Evolutionary conservation across 23 tunicate genomes (phyloP), one percentile per base, ranked within the genome.

Genomic region (Halocynthia roretzi): DNA sequence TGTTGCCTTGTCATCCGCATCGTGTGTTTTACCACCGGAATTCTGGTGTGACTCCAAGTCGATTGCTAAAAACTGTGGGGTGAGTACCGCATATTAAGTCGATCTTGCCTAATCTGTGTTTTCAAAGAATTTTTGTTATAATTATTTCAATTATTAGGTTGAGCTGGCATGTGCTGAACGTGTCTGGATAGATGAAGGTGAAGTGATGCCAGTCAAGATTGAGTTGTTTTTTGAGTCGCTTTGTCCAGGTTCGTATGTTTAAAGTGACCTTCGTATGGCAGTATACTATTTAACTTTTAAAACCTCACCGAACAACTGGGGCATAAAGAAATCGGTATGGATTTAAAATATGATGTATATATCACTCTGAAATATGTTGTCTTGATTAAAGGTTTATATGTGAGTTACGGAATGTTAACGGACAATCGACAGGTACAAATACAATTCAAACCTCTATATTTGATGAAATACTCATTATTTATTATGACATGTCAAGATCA

Each of bases 211-310:
- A 20, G 97, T 91, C 14, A 71, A 65, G 14, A 57, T 91, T 10
- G 67, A 84, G 8, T 52, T 91, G 44, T 91, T 81, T 68, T 85
- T 50, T 72, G 97, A 91, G 67, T 85, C 97, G 12, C 81, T 85
- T 19, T 91, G 97, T 57, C 90, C 90, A 8, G 82, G 72, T 70
- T 31, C 4, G 44, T 31, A 4, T 4, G 44, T 31, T 31, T 31
- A 4, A 31, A 31, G 44, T 31, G 44, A 31, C 44, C 44, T 31
- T 31, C 44, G 44, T 31, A 31, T 31, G 44, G 44, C 44, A 31
- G 44, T 31, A 31, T 31, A 4, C 44, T 31, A 0, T 4, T 31
- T 31, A 31, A 31, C 44, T 31, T 31, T 31, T 31, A 52, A 68
- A 22, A 19, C 17, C 5, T 1, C 63, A 58, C 15, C 4, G 17